A percentile compares a stretch with the other conserved stretches of the same genome.
phyloP scores from a whole-genome alignment of 92 coral and sea anemone genomes.

The Porites divaricata region DNA sequence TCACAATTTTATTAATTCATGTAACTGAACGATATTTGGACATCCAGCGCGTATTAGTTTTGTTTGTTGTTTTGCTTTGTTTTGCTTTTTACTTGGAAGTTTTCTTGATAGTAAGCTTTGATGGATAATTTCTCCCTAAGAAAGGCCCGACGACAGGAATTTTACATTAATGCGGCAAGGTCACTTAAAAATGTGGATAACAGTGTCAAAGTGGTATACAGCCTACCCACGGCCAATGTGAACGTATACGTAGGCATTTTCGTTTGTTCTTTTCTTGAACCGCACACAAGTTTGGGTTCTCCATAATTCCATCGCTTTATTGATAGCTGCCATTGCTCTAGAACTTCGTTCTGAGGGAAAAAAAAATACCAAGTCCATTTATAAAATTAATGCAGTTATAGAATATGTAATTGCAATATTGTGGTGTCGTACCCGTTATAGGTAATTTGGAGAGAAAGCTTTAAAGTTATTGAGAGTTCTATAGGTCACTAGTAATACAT shows the following conservation, averaged over 20 bases:
- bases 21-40: no score
- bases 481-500: no score
- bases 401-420: no score
- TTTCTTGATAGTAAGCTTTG: no score
- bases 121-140: no score
- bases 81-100: not conserved
- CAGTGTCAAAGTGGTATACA: not conserved
- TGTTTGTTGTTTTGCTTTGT: not conserved
- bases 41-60: not conserved
- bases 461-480: no score
- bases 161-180: not conserved
- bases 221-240: conserved; percentile 44
- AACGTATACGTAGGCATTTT: conserved; percentile 25
- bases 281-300: conserved; percentile 29
- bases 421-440: no score
- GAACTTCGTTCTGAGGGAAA: not conserved
- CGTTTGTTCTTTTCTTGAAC: conserved; percentile 42
- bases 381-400: no score
- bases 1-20: no score
- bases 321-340: conserved; percentile 39
- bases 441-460: no score
- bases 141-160: no score
- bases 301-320: conserved; percentile 38
- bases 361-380: no score
- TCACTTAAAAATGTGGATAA: not conserved